Conservation (phyloP, 2,797 vertebrate genomes). For the Coccyzus lansbergi region DNA sequence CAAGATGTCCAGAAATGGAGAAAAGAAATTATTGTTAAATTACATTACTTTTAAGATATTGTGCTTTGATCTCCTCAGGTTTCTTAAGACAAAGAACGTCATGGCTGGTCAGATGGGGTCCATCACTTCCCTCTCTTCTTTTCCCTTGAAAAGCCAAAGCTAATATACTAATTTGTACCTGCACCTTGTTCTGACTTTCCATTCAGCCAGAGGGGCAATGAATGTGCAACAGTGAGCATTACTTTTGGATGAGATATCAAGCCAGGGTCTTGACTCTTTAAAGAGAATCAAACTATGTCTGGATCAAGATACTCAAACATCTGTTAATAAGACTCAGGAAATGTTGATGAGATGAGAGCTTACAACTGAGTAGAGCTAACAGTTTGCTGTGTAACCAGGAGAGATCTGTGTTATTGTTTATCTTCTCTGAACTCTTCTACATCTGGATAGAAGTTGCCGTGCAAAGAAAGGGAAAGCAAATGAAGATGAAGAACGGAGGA, state of each 20-base stretch:
- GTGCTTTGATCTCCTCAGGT: neutral
- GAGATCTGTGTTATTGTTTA: neutral
- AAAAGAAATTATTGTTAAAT: neutral
- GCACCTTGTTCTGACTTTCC: neutral
- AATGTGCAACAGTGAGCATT: neutral
- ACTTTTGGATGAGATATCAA: neutral
- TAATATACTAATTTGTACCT: neutral
- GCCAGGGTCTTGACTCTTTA: neutral
- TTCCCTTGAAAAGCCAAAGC: neutral
- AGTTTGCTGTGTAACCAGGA: neutral
- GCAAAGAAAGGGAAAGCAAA: neutral
- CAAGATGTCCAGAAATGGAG: neutral
- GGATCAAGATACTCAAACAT: neutral
- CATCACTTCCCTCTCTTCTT: neutral
- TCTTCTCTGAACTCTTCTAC: neutral
- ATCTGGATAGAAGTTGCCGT: neutral
- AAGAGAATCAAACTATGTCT: neutral
- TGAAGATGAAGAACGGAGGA: no score
- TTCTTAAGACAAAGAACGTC: neutral
- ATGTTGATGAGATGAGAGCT: neutral
- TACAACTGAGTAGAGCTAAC: neutral
- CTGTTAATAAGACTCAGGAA: conserved; percentile 20
- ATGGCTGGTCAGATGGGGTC: neutral
- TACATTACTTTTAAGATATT: neutral
- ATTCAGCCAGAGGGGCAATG: neutral